Evolutionary conservation across 2,888 invertebrate species (phyloP), one percentile per base, ranked within the genome.

Genomic region (Nomada hirtipes): DNA sequence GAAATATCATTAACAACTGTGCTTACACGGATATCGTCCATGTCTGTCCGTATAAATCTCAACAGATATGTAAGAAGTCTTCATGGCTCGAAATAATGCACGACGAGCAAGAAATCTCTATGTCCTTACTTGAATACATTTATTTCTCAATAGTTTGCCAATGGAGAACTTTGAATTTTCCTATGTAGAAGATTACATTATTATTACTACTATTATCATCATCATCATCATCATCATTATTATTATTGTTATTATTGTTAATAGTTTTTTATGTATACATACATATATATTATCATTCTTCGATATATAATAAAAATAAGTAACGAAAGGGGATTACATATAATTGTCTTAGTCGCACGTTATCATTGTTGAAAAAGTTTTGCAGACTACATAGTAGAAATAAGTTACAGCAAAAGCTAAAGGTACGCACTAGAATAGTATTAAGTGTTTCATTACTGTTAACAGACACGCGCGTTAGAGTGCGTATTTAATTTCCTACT

Each of bases 21-120:
- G 78, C 87, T 89, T 70, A 89, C 88, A 73, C 70, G 74, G 74
- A 59, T 75, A 59, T 55, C 55, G 67, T 64, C 59, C 67, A 15
- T 44, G 69, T 67, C 74, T 44, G 63, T 72, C 26, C 20, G 70
- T 50, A 53, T 61, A 61, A 64, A 44, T 20, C 52, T 81, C 55
- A n/a, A 79, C 64, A 11, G 42, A 67, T 53, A 53, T 36, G 2
- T 13, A 23, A 71, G 42, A 73, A 78, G 74, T 67, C 81, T 63
- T 88, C 87, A 88, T 88, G 50, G 82, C 86, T 80, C 64, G 64
- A 71, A 69, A 69, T 29, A 68, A 57, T n/a, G 13, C 47, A n/a
- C 2, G 10, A 44, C 44, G 60, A n/a, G 23, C 47, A 47, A 47
- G 11, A 13, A 67, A 47, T 42, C 52, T 67, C 15, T 47, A 42